Percentiles rank a stretch among this genome's conserved stretches.
Evolutionary conservation across 2,113 vertebrate species (phyloP).

Genomic region (Semnopithecus entellus): DNA sequence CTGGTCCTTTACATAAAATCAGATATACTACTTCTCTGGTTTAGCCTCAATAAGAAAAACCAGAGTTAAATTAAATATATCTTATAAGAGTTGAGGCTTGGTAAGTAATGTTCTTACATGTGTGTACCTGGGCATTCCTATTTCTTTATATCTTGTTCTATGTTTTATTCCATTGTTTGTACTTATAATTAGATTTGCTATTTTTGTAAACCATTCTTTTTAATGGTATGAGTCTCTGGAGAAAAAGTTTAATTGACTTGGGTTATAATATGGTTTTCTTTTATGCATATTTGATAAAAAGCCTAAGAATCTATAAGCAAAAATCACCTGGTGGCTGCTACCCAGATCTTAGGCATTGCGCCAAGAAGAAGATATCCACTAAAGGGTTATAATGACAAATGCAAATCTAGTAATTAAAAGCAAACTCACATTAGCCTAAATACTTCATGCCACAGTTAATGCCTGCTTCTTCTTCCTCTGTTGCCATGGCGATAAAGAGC

Average conservation of each 20-base stretch:
- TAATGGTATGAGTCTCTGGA: constrained; percentile 37
- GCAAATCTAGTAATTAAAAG: constrained; percentile 77
- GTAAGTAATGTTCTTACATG: constrained; percentile 29
- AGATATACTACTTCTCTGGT: not conserved
- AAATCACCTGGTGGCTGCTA: constrained; percentile 50
- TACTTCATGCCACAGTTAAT: constrained; percentile 68
- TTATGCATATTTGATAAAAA: constrained; percentile 44
- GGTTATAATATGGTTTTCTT: constrained; percentile 41
- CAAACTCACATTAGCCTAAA: constrained; percentile 78
- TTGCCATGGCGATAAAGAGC: constrained; percentile 72
- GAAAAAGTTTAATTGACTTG: constrained; percentile 48
- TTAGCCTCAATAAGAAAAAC: not conserved
- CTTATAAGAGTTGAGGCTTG: constrained; percentile 33
- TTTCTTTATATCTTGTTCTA: constrained; percentile 37
- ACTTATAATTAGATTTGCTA: constrained; percentile 44
- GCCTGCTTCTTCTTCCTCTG: constrained; percentile 59
- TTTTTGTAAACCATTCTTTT: constrained; percentile 54
- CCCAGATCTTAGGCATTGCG: constrained; percentile 44
- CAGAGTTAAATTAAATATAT: constrained; percentile 25
- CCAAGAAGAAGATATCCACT: constrained; percentile 54
- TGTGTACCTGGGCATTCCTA: not conserved
- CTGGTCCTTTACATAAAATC: constrained; percentile 18
- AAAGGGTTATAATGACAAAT: constrained; percentile 73
- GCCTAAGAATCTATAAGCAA: constrained; percentile 41
- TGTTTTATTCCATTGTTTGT: constrained; percentile 54